Percentiles rank a stretch among this genome's conserved stretches.
Conservation (phyloP, 2,888 invertebrate species). For the Hyalella azteca region DNA sequence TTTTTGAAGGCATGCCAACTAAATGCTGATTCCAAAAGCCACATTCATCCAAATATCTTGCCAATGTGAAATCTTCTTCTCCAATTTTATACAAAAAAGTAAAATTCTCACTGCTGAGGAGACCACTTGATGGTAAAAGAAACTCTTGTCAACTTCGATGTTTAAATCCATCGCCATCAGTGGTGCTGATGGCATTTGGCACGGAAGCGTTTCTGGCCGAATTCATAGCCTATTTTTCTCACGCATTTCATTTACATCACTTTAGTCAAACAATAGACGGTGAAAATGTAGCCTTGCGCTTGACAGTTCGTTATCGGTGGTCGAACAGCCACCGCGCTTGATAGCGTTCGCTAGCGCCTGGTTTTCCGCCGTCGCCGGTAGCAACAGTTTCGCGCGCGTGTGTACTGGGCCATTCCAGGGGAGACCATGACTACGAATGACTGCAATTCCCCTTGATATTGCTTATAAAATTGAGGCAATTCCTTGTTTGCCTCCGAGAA, state of each 20-base stretch:
- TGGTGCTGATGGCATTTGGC: neutral
- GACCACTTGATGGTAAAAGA: no score
- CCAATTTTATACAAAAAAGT: no score
- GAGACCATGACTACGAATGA: slow-evolving; percentile 25
- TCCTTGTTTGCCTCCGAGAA: neutral
- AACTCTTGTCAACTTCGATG: neutral
- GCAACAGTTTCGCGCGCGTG: slow-evolving; percentile 1
- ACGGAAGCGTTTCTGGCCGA: neutral
- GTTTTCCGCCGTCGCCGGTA: neutral
- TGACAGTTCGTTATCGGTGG: slow-evolving; percentile 7
- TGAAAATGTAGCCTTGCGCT: neutral
- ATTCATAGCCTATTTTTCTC: neutral
- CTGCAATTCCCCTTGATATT: slow-evolving; percentile 7
- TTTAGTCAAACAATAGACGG: neutral
- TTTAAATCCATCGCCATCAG: neutral
- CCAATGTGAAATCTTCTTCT: no score
- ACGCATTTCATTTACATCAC: neutral
- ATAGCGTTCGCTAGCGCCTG: neutral
- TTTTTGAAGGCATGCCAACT: no score
- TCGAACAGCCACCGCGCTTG: neutral
- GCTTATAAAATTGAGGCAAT: slow-evolving; percentile 16
- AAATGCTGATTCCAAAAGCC: no score
- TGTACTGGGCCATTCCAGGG: neutral
- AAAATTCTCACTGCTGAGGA: no score
- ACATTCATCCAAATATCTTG: no score